Base-by-base conservation (phyloP, 2,113 vertebrate genomes). In the Taxidea taxus region DNA sequence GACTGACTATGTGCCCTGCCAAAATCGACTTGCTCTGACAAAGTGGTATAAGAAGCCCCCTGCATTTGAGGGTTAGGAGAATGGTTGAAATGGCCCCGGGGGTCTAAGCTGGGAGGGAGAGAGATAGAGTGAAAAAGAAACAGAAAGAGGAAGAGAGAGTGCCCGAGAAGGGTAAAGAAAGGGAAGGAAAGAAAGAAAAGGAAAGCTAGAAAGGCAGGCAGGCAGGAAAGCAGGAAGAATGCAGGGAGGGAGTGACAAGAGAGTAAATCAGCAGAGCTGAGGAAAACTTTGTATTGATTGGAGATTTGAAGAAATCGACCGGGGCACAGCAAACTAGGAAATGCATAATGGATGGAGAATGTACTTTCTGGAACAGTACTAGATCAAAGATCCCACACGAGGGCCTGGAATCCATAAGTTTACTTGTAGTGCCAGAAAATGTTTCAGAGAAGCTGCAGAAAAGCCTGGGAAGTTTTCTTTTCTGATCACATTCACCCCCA, bases 301-400 rank as follows among this genome's bases (percentile, higher is more conserved):
- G 91, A 29, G 44, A 85, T 93, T 96, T 92, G 92, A 97, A 83
- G 77, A 98, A 97, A 95, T 10, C 94, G 47, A 91, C 49, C 87
- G 97, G 93, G 92, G 95, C 81, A 96, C 97, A 96, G 97, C 91
- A 94, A 97, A 96, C 88, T 96, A 94, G 23, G 89, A 89, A 78
- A 64, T 95, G 88, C 64, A 89, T 97, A 97, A 98, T 83, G 16
- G 31, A 94, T 23, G 90, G 95, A 98, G 90, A 98, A 98, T 97
- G 95, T 47, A 34, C 92, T 98, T 98, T 96, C 75, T 98, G 92
- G 95, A 98, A n/a, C n/a, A 85, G 83, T 87, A 89, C 62, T 95
- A 98, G 97, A 98, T 98, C 96, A 98, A 98, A 98, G 89, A 90
- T 75, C 83, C 7, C 95, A 91, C 44, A 92, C 64, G 74, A 96